A percentile compares a stretch with the other conserved stretches of the same genome.
Conservation (phyloP, 23 tunicate genomes). For the Styela plicata region DNA sequence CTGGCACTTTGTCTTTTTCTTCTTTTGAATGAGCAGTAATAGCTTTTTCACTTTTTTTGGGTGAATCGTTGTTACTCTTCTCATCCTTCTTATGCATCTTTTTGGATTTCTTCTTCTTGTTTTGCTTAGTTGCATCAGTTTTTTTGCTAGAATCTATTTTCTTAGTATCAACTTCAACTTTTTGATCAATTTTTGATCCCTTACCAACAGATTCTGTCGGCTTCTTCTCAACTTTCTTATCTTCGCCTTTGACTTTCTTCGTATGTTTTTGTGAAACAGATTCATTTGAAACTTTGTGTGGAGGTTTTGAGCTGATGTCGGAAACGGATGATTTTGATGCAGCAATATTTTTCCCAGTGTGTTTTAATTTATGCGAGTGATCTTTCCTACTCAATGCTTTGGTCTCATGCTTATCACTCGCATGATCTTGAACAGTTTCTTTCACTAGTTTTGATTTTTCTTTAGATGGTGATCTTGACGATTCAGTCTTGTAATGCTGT, state of each 20-base stretch:
- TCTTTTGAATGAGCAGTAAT: not conserved
- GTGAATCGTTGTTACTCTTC: not conserved
- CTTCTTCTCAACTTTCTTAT: not conserved
- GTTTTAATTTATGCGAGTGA: not conserved
- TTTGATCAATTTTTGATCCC: not conserved
- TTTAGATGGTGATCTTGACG: constrained; percentile 2
- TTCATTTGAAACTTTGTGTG: not conserved
- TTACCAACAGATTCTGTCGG: not conserved
- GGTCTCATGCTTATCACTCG: not conserved
- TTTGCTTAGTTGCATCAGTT: not conserved
- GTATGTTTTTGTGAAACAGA: not conserved
- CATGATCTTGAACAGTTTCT: not conserved
- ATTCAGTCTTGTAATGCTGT: not conserved
- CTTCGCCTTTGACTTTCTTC: not conserved
- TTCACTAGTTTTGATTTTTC: not conserved
- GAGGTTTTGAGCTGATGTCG: not conserved
- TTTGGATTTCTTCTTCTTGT: not conserved
- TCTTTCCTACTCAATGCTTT: not conserved
- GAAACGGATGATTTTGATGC: not conserved
- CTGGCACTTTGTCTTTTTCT: not conserved
- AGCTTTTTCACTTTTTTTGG: not conserved
- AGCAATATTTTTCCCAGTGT: not conserved
- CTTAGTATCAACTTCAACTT: not conserved
- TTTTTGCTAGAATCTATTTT: not conserved
- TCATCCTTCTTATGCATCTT: not conserved